Evolutionary conservation across 2,888 invertebrate species (phyloP).

Genomic region (Sepioteuthis lessoniana): DNA sequence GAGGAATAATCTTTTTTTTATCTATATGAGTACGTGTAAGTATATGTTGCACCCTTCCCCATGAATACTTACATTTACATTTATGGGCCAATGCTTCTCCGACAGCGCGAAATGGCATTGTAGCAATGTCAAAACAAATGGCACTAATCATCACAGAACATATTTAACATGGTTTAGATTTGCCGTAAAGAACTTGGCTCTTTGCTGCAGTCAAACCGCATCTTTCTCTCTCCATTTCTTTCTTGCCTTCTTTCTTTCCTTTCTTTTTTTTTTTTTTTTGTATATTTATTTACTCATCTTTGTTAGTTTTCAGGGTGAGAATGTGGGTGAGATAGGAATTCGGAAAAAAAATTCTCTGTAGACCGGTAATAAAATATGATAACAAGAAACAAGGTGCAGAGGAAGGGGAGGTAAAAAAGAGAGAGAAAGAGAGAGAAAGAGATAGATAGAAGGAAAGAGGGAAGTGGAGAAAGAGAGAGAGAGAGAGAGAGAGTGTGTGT

Average conservation of each 20-base stretch:
- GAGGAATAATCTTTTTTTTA: not conserved
- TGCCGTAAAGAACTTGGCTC: not conserved
- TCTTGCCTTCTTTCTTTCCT: not conserved
- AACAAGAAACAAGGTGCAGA: not conserved
- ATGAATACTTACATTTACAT: not conserved
- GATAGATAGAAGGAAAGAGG: no score
- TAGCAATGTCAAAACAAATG: slow-evolving; percentile 2
- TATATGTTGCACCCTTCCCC: not conserved
- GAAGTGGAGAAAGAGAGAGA: no score
- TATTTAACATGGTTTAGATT: not conserved
- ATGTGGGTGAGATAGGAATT: not conserved
- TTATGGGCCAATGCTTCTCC: not conserved
- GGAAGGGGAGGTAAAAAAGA: no score
- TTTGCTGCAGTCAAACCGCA: not conserved
- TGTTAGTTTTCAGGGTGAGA: not conserved
- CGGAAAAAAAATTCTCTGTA: not conserved
- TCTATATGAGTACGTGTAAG: not conserved
- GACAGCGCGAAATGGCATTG: slow-evolving; percentile 19
- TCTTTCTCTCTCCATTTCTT: not conserved
- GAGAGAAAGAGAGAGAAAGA: no score
- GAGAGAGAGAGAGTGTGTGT: no score
- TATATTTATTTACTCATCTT: no score
- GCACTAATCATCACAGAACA: slow-evolving; percentile 1
- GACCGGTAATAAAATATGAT: slow-evolving; percentile 12
- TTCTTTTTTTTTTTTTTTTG: no score